Conservation (phyloP, 2,797 vertebrate genomes). For the Syngnathus rostellatus region DNA sequence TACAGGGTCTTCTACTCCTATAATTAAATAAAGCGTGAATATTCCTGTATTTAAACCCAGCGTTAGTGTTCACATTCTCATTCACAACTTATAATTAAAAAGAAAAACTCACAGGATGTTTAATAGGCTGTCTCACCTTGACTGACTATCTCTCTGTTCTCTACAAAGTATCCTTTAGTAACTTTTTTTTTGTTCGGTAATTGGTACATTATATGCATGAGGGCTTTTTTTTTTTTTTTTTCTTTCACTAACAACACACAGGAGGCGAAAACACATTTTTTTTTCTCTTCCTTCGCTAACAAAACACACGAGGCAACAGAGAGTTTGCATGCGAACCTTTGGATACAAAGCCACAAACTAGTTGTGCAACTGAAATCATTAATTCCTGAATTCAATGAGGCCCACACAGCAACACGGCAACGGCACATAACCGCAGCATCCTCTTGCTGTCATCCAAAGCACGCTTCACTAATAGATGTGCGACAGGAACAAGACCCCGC, state of each 20-base stretch:
- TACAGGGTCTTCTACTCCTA: no score
- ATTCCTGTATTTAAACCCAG: no score
- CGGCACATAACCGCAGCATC: conserved; percentile 1
- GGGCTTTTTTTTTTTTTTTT: not conserved
- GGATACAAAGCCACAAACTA: not conserved
- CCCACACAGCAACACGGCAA: not conserved
- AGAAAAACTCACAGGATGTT: no score
- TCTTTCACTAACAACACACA: not conserved
- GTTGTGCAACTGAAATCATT: conserved; percentile 3
- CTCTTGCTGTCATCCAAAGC: not conserved
- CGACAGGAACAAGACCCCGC: conserved; percentile 2
- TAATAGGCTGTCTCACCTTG: not conserved
- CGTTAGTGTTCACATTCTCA: no score
- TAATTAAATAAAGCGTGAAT: no score
- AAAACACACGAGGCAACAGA: not conserved
- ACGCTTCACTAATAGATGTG: conserved; percentile 3
- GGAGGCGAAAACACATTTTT: not conserved
- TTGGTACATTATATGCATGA: conserved; percentile 1
- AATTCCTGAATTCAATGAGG: not conserved
- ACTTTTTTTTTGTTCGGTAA: not conserved
- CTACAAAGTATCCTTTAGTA: not conserved
- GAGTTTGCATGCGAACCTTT: not conserved
- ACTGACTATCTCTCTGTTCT: not conserved
- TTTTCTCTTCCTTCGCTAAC: not conserved
- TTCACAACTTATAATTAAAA: no score